These are phyloP conservation scores for Gymnocheta viridis DNA, from an alignment of 2,888 invertebrate genomes.

Conservation along the genomic window DNA sequence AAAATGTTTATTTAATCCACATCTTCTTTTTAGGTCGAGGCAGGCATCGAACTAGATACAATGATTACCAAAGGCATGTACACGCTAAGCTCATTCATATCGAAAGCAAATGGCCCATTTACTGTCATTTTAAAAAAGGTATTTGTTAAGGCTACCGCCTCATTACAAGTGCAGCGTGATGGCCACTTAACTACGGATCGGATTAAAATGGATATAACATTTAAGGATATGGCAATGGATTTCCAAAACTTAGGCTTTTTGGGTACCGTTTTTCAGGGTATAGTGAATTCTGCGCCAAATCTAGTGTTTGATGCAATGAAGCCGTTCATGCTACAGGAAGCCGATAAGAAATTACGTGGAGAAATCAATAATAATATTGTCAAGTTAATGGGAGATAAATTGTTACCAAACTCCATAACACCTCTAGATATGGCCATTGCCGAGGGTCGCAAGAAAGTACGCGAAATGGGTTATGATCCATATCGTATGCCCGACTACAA, in stretches of 20 bases:
- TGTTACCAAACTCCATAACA: slow-evolving; percentile 92
- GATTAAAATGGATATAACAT: slow-evolving; percentile 90
- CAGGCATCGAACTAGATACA: slow-evolving; percentile 87
- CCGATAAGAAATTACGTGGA: slow-evolving; percentile 88
- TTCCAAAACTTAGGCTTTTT: slow-evolving; percentile 91
- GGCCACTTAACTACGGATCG: slow-evolving; percentile 90
- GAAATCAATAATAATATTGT: slow-evolving; percentile 89
- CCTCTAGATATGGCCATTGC: slow-evolving; percentile 92
- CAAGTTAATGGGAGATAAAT: slow-evolving; percentile 86
- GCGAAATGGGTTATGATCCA: slow-evolving; percentile 87
- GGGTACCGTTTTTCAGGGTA: slow-evolving; percentile 86
- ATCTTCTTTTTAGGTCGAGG: slow-evolving; percentile 85
- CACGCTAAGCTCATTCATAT: slow-evolving; percentile 88
- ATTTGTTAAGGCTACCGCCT: slow-evolving; percentile 86
- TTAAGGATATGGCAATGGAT: slow-evolving; percentile 89
- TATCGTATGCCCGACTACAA: slow-evolving; percentile 88
- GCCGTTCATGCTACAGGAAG: slow-evolving; percentile 90
- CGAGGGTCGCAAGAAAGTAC: slow-evolving; percentile 87
- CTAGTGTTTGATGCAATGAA: slow-evolving; percentile 94
- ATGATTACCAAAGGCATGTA: slow-evolving; percentile 89
- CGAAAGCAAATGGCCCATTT: slow-evolving; percentile 88
- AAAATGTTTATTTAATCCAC: no score
- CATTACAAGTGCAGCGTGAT: slow-evolving; percentile 87
- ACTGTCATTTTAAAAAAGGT: slow-evolving; percentile 89
- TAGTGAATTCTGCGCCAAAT: slow-evolving; percentile 91